These are phyloP conservation scores for Sprattus sprattus DNA, from an alignment of 2,113 vertebrate species.

Conservation along the genomic window DNA sequence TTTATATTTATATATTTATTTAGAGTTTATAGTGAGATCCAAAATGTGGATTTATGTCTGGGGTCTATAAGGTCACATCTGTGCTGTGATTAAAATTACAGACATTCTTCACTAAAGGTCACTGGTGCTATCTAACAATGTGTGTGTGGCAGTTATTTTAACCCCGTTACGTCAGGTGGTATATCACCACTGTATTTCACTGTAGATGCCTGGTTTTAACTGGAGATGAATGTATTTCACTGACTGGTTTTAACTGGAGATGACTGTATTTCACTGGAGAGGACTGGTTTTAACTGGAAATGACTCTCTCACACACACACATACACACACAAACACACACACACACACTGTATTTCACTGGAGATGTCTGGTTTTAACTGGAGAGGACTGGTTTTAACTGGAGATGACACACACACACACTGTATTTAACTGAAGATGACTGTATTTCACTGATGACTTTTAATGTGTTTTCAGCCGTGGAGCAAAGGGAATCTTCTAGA, in stretches of 20 bases:
- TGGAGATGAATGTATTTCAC: neutral
- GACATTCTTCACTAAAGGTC: conserved; percentile 4
- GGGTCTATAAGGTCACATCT: neutral
- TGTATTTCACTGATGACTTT: neutral
- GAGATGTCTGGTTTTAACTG: too few relatives aligned
- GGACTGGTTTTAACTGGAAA: too few relatives aligned
- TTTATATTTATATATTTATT: too few relatives aligned
- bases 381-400: too few relatives aligned
- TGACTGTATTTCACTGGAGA: neutral
- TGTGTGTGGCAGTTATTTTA: neutral
- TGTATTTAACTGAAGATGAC: too few relatives aligned
- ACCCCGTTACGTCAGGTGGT: neutral
- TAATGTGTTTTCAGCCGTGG: neutral
- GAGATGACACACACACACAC: too few relatives aligned
- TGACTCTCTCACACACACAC: too few relatives aligned
- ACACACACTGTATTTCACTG: too few relatives aligned
- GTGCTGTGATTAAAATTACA: neutral
- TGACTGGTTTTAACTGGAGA: too few relatives aligned
- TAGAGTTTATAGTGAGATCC: neutral
- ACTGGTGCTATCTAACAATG: neutral
- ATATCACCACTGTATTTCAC: neutral
- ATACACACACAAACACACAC: too few relatives aligned
- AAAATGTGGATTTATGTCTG: neutral
- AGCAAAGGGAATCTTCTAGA: neutral
- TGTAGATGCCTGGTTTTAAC: too few relatives aligned